Conservation (phyloP, 2,888 invertebrate species). For the Stenichneumon culpator region DNA sequence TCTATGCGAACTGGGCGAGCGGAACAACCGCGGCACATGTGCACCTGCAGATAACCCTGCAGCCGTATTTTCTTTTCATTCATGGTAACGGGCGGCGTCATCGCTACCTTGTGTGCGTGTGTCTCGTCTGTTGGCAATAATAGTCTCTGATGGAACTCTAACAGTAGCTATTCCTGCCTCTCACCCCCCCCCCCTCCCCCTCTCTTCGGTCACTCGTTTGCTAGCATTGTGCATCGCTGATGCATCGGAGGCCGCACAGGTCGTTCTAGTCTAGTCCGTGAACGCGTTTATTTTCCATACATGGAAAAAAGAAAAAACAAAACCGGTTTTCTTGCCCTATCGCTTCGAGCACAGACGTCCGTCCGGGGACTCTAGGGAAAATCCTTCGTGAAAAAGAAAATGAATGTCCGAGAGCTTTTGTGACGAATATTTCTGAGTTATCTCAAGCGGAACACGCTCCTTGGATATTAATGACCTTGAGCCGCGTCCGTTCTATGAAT, state of each 20-base stretch:
- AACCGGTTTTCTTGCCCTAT: conserved; percentile 30
- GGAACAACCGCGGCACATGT: conserved; percentile 31
- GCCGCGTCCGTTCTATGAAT: background rate
- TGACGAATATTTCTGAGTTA: conserved; percentile 20
- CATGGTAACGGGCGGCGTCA: conserved; percentile 27
- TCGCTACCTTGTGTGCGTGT: background rate
- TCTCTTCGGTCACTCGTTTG: conserved; percentile 53
- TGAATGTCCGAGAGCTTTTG: background rate
- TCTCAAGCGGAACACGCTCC: background rate
- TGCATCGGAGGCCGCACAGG: conserved; percentile 33
- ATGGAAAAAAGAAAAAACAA: background rate
- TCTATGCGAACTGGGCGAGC: conserved; percentile 7
- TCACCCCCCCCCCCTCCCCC: background rate
- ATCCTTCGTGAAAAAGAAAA: background rate
- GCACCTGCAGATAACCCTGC: conserved; percentile 63
- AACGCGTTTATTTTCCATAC: conserved; percentile 14
- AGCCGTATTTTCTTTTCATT: conserved; percentile 62
- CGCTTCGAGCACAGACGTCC: background rate
- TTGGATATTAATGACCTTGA: background rate
- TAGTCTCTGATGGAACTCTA: conserved; percentile 20
- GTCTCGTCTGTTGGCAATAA: conserved; percentile 43
- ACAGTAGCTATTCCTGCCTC: background rate
- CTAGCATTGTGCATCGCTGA: conserved; percentile 55
- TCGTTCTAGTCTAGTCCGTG: conserved; percentile 13
- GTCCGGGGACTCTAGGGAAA: background rate